Base-by-base conservation (phyloP, 2,797 vertebrate genomes). In the Todus mexicanus region DNA sequence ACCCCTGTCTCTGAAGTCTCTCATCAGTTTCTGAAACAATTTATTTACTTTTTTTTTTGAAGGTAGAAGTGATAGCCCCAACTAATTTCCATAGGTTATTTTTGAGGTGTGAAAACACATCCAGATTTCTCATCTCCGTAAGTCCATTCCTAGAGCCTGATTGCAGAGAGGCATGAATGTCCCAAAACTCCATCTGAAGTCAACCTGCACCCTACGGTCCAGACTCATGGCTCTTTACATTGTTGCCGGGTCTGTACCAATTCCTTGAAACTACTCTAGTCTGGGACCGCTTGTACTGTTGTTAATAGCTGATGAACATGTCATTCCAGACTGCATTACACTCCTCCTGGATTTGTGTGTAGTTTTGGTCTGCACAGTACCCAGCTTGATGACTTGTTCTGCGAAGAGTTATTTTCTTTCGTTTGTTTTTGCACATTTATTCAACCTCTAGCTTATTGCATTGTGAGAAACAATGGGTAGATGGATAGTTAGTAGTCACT, bases 221-320 rank as follows among this genome's bases (percentile, higher is more conserved):
- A 70, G 12, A 20, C 40, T 86, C 9, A 1, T 4, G 35, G 40
- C 63, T 79, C 56, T 63, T 81, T 31, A 33, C 40, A 22, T 33
- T 0, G 0, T 59, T 65, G 40, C 42, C 45, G 31, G 18, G 7
- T 33, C 79, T 65, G 37, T 29, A 3, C 42, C 3, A 2, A 6
- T 51, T 81, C 63, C 71, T 56, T 70, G 47, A 50, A 79, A 16
- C 27, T 50, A 2, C 53, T 75, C 7, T 19, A 5, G 2, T 20
- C 22, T 78, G 68, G 45, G 27, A 88, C 21, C 2, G 1, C 37
- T 84, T 64, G 33, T 73, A 35, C 43, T 5, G 0, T 51, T 79
- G 17, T 43, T 64, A 70, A 29, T 7, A 25, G 37, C 76, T 79
- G 60, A 45, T 61, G 11, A 43, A 40, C 7, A 12, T 69, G 66